Conservation (phyloP, 2,113 vertebrate species). For the Antechinus stuartii region DNA sequence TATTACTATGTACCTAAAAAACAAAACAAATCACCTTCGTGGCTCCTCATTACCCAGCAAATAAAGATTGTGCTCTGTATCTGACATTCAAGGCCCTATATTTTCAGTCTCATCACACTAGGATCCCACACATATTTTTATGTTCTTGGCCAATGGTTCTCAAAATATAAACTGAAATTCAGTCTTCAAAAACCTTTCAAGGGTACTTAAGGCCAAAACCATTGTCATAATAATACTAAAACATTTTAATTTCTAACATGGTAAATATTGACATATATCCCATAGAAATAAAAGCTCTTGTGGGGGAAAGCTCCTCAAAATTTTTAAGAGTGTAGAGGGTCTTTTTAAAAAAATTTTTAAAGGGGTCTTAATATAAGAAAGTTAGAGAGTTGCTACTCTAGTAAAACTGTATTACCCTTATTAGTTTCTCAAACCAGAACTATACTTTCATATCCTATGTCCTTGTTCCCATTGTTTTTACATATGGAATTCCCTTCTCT, state of each 20-base stretch:
- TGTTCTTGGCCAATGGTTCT: background rate
- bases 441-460: background rate
- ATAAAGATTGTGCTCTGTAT: background rate
- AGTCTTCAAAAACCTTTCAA: background rate
- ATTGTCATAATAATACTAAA: background rate
- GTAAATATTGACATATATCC: background rate
- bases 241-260: background rate
- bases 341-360: background rate
- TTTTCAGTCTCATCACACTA: background rate
- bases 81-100: background rate
- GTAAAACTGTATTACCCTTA: background rate
- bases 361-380: background rate
- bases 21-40: background rate
- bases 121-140: background rate
- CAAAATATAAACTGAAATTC: background rate
- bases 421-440: too few relatives aligned
- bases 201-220: background rate
- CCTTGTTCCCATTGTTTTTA: background rate
- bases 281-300: background rate
- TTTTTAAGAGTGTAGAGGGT: background rate
- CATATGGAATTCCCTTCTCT: background rate
- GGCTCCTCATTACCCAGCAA: background rate
- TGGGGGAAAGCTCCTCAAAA: background rate
- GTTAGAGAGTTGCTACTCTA: background rate
- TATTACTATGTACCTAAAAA: background rate